phyloP scores from a whole-genome alignment of 2,113 vertebrate species.

The Cheilinus undulatus region DNA sequence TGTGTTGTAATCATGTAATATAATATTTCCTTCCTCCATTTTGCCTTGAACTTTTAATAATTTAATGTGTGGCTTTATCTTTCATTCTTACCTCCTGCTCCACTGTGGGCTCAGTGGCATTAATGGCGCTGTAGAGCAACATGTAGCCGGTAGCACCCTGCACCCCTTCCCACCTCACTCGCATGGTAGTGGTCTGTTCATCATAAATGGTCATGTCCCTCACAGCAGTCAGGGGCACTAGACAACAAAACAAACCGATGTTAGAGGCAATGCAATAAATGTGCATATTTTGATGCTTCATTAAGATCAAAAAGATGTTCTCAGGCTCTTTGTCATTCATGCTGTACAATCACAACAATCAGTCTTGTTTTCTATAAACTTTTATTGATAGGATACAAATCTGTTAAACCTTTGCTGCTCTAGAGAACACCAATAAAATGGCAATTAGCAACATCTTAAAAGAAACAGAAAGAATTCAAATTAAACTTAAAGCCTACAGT shows the following conservation, averaged over 20 bases:
- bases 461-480: conserved; percentile 21
- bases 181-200: conserved; percentile 89
- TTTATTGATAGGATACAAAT: conserved; percentile 34
- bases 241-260: conserved; percentile 20
- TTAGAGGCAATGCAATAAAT: not conserved
- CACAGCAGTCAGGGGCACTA: conserved; percentile 89
- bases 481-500: not conserved
- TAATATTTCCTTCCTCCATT: too few species aligned
- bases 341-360: not conserved
- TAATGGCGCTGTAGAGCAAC: conserved; percentile 88
- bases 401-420: conserved; percentile 28
- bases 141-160: conserved; percentile 90
- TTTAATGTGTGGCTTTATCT: too few species aligned
- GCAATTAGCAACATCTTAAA: conserved; percentile 28
- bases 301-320: not conserved
- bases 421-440: conserved; percentile 20
- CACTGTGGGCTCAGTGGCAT: conserved; percentile 82
- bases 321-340: not conserved
- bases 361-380: conserved; percentile 25
- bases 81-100: conserved; percentile 90
- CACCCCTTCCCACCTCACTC: conserved; percentile 90
- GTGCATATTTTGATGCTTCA: not conserved
- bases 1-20: too few species aligned
- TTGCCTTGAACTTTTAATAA: too few species aligned
- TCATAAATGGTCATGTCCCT: conserved; percentile 90